Evolutionary conservation across 2,113 vertebrate genomes (phyloP), one percentile per base, ranked within the genome.

Genomic region (Pomatostomus ruficeps): DNA sequence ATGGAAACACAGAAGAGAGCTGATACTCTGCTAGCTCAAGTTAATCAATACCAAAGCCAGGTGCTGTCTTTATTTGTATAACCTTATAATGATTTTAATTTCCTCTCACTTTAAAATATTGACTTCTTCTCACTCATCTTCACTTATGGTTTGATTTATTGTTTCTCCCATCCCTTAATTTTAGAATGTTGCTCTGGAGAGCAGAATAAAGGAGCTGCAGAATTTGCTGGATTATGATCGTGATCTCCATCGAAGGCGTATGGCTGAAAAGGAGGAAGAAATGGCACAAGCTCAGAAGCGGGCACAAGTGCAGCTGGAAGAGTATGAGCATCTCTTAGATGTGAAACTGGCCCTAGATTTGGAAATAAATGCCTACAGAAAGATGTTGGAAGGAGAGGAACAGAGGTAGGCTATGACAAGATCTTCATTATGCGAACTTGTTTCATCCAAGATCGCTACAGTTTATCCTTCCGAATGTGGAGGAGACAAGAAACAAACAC

Each of bases 381-480:
- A 98, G 92, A 98, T 99, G 98, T 93, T 99, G 97, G 98, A 99
- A 96, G 98, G 98, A 81, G 99, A 99, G 92, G 98, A 99, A 88
- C 94, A 98, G 85, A 98, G 99, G 98, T 99, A 96, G 57, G 85
- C 52, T 73, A 31, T 75, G 35, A 36, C 4, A 68, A 52, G 35
- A 21, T n/a, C 33, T 42, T 82, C 11, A 5, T 42, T 42, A 22
- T 40, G 52, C 80, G 38, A 55, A 22, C 26, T 58, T 77, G 49
- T 15, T 89, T 72, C 33, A 58, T 51, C 28, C 2, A 46, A 31
- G 26, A 58, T 28, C 19, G 78, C 52, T 76, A 3, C 1, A 4
- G 13, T 55, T 24, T 78, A 26, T 9, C 20, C 31, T 54, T 70
- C 33, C 74, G 71, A 76, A 83, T 7, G 29, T 35, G 23, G 21